A percentile compares a stretch with the other conserved stretches of the same genome.
Evolutionary conservation across 2,888 invertebrate genomes (phyloP).

Genomic region (Barypeithes pellucidus): DNA sequence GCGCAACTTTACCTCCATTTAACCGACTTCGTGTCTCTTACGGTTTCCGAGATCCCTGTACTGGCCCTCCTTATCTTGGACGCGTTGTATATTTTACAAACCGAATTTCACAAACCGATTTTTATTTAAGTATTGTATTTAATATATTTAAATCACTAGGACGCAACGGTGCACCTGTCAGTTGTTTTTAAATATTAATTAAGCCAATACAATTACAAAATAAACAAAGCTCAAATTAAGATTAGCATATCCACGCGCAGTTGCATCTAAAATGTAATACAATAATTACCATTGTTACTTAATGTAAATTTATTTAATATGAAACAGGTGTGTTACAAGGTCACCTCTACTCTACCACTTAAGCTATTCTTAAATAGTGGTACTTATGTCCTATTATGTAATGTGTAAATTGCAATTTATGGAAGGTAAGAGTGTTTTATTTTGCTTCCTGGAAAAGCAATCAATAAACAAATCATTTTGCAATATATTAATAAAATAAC

Average conservation of each 20-base stretch:
- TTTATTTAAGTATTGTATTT: no score
- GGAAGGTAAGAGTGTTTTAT: constrained; percentile 16
- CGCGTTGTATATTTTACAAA: no score
- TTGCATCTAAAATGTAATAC: constrained; percentile 30
- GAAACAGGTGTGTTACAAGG: constrained; percentile 49
- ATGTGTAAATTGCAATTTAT: constrained; percentile 13
- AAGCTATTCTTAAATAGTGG: constrained; percentile 1
- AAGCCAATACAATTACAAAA: neutral
- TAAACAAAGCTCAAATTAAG: constrained; percentile 23
- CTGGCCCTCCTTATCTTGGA: no score
- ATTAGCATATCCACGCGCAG: constrained; percentile 28
- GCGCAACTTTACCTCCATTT: no score
- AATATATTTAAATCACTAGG: neutral
- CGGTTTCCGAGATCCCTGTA: no score
- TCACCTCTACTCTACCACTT: constrained; percentile 42
- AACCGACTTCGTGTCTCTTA: no score
- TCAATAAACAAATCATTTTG: constrained; percentile 13
- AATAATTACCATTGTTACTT: constrained; percentile 30
- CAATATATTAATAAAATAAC: neutral
- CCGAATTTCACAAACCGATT: no score
- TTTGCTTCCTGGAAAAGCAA: constrained; percentile 26
- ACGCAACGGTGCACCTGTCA: neutral
- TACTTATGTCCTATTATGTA: constrained; percentile 31
- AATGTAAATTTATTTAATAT: constrained; percentile 44
- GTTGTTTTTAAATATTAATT: constrained; percentile 1